A percentile compares a stretch with the other conserved stretches of the same genome.
Conservation (phyloP, 1,140 invertebrate genomes). For the Brachionus manjavacas region DNA sequence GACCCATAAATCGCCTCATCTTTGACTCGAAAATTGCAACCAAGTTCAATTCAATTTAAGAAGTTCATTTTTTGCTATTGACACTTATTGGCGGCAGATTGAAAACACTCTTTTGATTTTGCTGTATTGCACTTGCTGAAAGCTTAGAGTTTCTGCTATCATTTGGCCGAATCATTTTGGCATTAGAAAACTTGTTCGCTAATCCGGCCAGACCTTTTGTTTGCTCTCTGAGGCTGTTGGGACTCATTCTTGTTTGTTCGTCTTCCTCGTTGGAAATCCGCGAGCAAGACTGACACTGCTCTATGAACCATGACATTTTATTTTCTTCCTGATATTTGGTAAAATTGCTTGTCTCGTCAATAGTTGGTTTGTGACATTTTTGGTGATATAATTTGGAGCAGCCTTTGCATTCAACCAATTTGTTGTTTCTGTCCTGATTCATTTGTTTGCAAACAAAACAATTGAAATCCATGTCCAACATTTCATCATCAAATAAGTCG, state of each 20-base stretch:
- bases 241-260: neutral
- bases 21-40: neutral
- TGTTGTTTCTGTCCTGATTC: conserved; percentile 3
- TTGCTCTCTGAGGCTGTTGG: neutral
- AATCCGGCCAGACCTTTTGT: neutral
- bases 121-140: neutral
- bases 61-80: neutral
- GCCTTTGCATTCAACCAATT: neutral
- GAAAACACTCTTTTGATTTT: neutral
- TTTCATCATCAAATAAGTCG: neutral
- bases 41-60: neutral
- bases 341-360: neutral
- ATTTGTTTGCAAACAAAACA: conserved; percentile 16
- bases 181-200: neutral
- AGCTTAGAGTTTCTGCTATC: neutral
- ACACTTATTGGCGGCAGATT: neutral
- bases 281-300: neutral
- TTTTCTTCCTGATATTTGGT: neutral
- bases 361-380: neutral
- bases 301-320: neutral
- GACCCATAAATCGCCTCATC: neutral
- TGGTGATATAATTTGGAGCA: conserved; percentile 15
- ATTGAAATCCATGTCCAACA: conserved; percentile 1
- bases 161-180: neutral
- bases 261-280: neutral